Percentiles rank a stretch among this genome's conserved stretches.
Conservation (phyloP, 2,888 invertebrate species). For the Hoplodrina blanda region DNA sequence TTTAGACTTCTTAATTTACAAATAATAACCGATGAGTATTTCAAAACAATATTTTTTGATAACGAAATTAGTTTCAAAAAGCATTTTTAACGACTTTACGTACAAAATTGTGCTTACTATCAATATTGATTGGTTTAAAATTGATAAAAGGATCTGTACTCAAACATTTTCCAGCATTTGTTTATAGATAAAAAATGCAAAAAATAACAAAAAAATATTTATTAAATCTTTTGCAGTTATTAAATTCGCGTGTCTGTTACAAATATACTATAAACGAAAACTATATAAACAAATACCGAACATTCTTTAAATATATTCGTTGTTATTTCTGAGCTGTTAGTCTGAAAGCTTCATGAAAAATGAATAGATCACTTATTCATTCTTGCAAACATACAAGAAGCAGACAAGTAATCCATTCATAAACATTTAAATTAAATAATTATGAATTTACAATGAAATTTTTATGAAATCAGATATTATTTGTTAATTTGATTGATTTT, state of each 20-base stretch:
- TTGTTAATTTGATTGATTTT: slow-evolving; percentile 8
- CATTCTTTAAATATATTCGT: slow-evolving; percentile 18
- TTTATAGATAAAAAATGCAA: slow-evolving; percentile 28
- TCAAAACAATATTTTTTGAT: slow-evolving; percentile 59
- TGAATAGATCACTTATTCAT: slow-evolving; percentile 66
- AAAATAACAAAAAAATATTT: background rate
- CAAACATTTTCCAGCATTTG: slow-evolving; percentile 10
- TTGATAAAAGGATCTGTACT: slow-evolving; percentile 52
- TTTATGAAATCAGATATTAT: slow-evolving; percentile 12
- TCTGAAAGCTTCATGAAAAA: slow-evolving; percentile 44
- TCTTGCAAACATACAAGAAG: slow-evolving; percentile 62
- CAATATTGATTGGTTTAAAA: slow-evolving; percentile 55
- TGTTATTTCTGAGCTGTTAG: slow-evolving; percentile 15
- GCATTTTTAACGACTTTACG: slow-evolving; percentile 20
- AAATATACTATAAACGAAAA: slow-evolving; percentile 29
- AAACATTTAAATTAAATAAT: slow-evolving; percentile 28
- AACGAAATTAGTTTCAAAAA: slow-evolving; percentile 48
- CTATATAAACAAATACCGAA: slow-evolving; percentile 10
- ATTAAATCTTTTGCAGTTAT: background rate
- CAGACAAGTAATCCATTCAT: slow-evolving; percentile 59
- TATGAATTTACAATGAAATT: slow-evolving; percentile 12
- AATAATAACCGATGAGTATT: slow-evolving; percentile 78
- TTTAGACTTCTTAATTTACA: slow-evolving; percentile 70
- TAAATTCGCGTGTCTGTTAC: slow-evolving; percentile 4
- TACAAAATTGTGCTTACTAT: slow-evolving; percentile 53